Evolutionary conservation across 1,140 invertebrate genomes (phyloP).

Genomic region (Pseudomyrmex cubaensis): DNA sequence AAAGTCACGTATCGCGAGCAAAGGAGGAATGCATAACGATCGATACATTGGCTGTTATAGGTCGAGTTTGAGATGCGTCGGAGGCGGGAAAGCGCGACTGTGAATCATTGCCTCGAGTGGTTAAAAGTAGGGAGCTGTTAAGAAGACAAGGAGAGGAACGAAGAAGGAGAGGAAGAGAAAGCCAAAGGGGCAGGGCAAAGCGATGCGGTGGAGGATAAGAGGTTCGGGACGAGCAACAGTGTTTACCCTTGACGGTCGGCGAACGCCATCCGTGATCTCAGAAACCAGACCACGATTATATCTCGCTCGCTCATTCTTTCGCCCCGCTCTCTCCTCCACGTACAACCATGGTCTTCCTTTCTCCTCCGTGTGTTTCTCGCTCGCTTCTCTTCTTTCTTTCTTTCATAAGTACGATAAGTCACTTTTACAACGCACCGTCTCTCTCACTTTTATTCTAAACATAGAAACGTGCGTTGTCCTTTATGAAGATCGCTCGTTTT

Average conservation of each 20-base stretch:
- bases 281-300: constrained; percentile 74
- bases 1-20: neutral
- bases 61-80: constrained; percentile 5
- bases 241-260: constrained; percentile 72
- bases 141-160: constrained; percentile 2
- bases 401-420: constrained; percentile 33
- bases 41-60: constrained; percentile 17
- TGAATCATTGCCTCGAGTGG: constrained; percentile 65
- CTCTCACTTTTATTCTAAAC: constrained; percentile 30
- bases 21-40: constrained; percentile 9
- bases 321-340: neutral
- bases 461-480: constrained; percentile 2
- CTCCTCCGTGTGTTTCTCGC: neutral
- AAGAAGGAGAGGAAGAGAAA: constrained; percentile 28
- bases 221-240: constrained; percentile 75
- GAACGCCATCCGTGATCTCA: constrained; percentile 74
- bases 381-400: neutral
- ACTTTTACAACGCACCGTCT: constrained; percentile 3
- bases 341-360: constrained; percentile 1
- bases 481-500: constrained; percentile 14
- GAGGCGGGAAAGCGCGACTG: constrained; percentile 23
- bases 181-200: constrained; percentile 12
- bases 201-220: constrained; percentile 46
- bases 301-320: constrained; percentile 27
- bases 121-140: constrained; percentile 59